These are phyloP conservation scores for Gerosis bhagava DNA, from an alignment of 2,888 invertebrate species.

Conservation along the genomic window DNA sequence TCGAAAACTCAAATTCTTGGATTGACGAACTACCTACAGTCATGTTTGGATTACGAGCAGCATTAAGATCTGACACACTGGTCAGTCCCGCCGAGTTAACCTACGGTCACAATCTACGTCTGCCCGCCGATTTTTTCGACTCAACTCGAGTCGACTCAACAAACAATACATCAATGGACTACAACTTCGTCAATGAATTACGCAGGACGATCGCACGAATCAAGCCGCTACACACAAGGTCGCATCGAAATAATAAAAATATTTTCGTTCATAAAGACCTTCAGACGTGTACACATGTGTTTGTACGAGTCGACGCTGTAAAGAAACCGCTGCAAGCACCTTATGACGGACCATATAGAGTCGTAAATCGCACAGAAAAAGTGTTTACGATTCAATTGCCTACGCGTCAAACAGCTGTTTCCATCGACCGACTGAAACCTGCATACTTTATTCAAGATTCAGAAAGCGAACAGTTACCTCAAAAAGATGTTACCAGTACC, in stretches of 20 bases:
- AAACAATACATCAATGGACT: no score
- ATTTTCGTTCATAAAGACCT: no score
- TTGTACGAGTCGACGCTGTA: background rate
- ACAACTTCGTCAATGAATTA: no score
- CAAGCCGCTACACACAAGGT: no score
- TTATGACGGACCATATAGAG: background rate
- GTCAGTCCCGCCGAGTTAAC: constrained; percentile 1
- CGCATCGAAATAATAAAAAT: no score
- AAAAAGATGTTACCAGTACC: no score
- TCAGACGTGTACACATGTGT: background rate
- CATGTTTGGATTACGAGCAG: background rate
- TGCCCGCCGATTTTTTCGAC: constrained; percentile 7
- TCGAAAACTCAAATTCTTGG: background rate
- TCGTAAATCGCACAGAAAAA: background rate
- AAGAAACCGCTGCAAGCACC: background rate
- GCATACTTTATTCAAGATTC: constrained; percentile 2
- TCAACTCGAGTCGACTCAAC: no score
- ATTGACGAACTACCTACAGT: constrained; percentile 1
- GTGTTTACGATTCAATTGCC: constrained; percentile 1
- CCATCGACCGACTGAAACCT: constrained; percentile 7
- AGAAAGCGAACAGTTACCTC: no score
- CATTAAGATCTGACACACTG: background rate
- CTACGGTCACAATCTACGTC: background rate
- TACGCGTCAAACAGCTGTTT: background rate
- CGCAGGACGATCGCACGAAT: no score